Evolutionary conservation across 2,113 vertebrate genomes (phyloP), one percentile per base, ranked within the genome.

Genomic region (Tautogolabrus adspersus): DNA sequence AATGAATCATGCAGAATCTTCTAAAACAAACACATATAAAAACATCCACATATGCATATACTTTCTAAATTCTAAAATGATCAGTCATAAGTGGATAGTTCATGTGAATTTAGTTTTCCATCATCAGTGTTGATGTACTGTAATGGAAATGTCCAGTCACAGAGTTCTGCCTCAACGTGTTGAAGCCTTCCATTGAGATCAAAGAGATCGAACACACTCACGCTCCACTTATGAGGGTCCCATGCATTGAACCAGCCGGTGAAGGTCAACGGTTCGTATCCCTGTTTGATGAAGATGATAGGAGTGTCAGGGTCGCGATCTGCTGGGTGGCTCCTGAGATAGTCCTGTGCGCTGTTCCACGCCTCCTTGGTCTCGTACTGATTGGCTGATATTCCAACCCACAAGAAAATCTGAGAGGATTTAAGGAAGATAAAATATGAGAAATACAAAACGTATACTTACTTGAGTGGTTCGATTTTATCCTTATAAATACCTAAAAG

Each of bases 211-310:
- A 18, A 64, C 22, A 44, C 44, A 96, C 96, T 97, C 89, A 97
- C 96, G 0, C 93, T 97, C 96, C 96, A 98, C 85, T 96, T 97
- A 60, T 96, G 95, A 22, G 96, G 93, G 75, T 98, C 97, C 97
- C 97, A 98, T 6, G 96, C 96, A 0, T 94, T 93, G 92, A 97
- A 98, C 97, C 97, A 98, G 6, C 97, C 97, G 0, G 96, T 98
- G 90, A 98, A 98, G 47, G 95, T 98, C 42, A 93, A 94, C 0
- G 97, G 97, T 37, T 98, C 97, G 0, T 84, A 84, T 37, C 96
- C 96, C 89, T 98, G 96, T 80, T 97, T 98, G 72, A 97, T 93
- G 16, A 86, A 71, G 68, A 95, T 79, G 60, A 97, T 84, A 0
- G 96, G 93, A 1, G 95, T 96, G 18, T 95, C 93, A 3, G 83